Base-by-base conservation (phyloP, 2,797 vertebrate genomes). In the Gallinago nigripennis region DNA sequence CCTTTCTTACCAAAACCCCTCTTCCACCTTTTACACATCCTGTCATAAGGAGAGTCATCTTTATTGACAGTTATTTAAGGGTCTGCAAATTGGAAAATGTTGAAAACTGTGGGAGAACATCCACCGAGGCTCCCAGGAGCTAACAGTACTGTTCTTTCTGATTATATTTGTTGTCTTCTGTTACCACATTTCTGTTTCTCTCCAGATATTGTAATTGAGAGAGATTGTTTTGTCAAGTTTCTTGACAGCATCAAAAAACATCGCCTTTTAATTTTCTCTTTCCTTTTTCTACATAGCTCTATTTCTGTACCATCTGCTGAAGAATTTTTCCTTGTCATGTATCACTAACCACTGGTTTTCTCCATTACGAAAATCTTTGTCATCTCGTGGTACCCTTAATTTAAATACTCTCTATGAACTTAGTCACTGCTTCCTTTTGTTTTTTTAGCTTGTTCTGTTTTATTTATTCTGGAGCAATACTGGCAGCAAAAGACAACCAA, bases 401-500 rank as follows among this genome's bases (percentile, higher is more conserved):
- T 90, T 86, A 82, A 97, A 88, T 93, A 79, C 86, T 94, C 24
- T 80, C 73, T 88, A 30, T 88, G 88, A 92, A 90, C 75, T 89
- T 92, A 92, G 68, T 95, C 87, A 91, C 54, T 68, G 78, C 86
- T 94, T 93, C 83, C 81, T 93, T 75, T 90, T 90, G 68, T 2
- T 88, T 90, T 92, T 96, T 82, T 79, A 92, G 71, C 48, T 85
- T 82, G 68, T 63, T 95, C 85, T 83, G 56, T 43, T 94, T 80
- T 90, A 90, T 97, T 95, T 94, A 84, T 91, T 96, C 86, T 95
- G 82, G 84, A 95, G 77, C 69, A 83, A 78, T 89, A 69, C 35
- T 92, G 88, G 71, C 83, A 95, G 85, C 50, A 94, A 90, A 85
- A 93, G 77, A 69, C 75, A 72, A 60, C 71, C 63, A 93, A 72